Percentiles rank a stretch among this genome's conserved stretches.
phyloP scores from a whole-genome alignment of 2,797 vertebrate species.

The Taeniopygia guttata region DNA sequence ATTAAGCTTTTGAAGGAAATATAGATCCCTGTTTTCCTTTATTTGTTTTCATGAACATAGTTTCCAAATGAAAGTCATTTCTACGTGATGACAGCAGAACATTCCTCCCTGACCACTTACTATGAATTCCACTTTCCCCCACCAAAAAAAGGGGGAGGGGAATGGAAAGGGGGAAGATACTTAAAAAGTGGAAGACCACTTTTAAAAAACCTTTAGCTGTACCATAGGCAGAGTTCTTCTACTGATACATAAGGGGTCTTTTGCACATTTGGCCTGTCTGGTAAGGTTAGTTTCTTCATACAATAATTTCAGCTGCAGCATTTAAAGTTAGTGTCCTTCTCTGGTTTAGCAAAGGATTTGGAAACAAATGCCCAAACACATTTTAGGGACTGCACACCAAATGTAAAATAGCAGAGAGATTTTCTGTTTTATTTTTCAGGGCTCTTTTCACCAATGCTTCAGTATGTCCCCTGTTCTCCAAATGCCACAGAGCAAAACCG shows the following conservation, averaged over 20 bases:
- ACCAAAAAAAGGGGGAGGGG: fast-evolving
- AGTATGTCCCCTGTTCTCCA: neutral
- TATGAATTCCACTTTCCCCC: neutral
- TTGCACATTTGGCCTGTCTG: neutral
- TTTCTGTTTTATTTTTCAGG: neutral
- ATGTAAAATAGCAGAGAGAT: neutral
- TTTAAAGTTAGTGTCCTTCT: neutral
- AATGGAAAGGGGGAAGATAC: neutral
- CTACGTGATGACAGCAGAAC: neutral
- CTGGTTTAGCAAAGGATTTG: neutral
- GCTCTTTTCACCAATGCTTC: neutral
- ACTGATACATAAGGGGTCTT: neutral
- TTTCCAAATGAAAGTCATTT: neutral
- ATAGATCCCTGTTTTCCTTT: neutral
- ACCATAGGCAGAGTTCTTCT: neutral
- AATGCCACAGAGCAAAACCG: neutral
- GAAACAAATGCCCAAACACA: neutral
- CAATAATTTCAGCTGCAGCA: neutral
- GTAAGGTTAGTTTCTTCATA: neutral
- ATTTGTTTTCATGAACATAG: neutral
- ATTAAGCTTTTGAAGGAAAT: neutral
- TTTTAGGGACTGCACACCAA: neutral
- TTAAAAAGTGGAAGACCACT: no score
- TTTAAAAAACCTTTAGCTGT: neutral
- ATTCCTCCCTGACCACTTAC: neutral